Percentiles rank a stretch among this genome's conserved stretches.
phyloP scores from a whole-genome alignment of 2,113 vertebrate genomes.

The Gymnobelideus leadbeateri region DNA sequence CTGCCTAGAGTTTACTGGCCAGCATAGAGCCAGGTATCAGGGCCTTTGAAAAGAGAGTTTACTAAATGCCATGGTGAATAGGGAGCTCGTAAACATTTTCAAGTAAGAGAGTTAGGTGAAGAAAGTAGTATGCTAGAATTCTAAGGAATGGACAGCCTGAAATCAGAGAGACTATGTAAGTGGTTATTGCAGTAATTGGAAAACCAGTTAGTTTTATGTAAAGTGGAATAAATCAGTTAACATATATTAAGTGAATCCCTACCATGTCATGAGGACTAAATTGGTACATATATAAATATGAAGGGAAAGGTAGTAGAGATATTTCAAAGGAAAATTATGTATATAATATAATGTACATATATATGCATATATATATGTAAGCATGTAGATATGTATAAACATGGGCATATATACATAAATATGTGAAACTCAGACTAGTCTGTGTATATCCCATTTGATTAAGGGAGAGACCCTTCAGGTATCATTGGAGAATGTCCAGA shows the following conservation, averaged over 20 bases:
- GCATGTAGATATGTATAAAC: neutral
- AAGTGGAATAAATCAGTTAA: neutral
- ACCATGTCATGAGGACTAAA: neutral
- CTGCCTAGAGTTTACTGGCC: neutral
- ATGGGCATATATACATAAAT: neutral
- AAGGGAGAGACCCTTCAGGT: neutral
- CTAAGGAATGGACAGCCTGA: neutral
- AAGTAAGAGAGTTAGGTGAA: neutral
- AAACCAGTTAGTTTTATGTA: neutral
- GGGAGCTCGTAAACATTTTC: neutral
- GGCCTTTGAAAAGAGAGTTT: neutral
- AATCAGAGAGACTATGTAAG: neutral
- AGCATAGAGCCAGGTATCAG: neutral
- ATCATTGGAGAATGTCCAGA: neutral
- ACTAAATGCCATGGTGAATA: neutral
- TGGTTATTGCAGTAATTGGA: neutral
- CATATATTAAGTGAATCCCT: neutral
- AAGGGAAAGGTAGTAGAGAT: neutral
- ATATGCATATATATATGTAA: too few species aligned
- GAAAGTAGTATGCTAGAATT: neutral
- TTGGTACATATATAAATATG: neutral
- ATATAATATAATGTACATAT: too few species aligned
- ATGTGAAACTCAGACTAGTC: neutral
- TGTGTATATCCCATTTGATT: neutral
- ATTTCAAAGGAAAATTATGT: neutral